Base-by-base conservation (phyloP, 2,113 vertebrate genomes). In the Tragelaphus buxtoni region DNA sequence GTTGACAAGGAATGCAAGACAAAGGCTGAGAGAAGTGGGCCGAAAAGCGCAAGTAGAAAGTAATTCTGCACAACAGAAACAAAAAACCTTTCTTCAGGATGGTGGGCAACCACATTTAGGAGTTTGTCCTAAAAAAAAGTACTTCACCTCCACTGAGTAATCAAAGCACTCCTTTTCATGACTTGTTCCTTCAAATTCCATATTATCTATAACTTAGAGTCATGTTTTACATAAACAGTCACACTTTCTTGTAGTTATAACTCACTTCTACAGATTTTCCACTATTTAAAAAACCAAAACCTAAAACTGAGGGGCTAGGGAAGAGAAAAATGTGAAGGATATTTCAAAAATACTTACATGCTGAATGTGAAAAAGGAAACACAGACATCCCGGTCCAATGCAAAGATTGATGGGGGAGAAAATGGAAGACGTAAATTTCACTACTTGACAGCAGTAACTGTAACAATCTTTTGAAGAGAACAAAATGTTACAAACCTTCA, bases 401-500 rank as follows among this genome's bases (percentile, higher is more conserved):
- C 98, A 95, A 96, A 97, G 61, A 97, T 81, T 94, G 89, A 84
- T 79, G 90, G 90, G 96, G 96, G 72, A 93, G 96, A 97, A 95
- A 97, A 98, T 53, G 63, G 76, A 20, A 85, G 81, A 97, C 0
- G 89, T 1, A 92, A 80, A 84, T 84, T 8, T 96, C 39, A 74
- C 86, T 96, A 96, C 16, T 96, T n/a, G 80, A 85, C 3, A 39
- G 49, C 28, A 91, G 58, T 30, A 74, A 77, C 1, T 28, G 4
- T 2, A 85, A 79, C 2, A 42, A 49, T 28, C n/a, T 74, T 56
- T 35, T 32, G 49, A 95, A 92, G 77, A 49, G 74, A 81, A 58
- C 32, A 32, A 42, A 69, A 63, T 3, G 28, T 91, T n/a, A 74
- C 17, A 32, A 99, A 99, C 99, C 99, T 99, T 99, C 94, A 99